Conservation (phyloP, 2,113 vertebrate genomes). For the Crotalus viridis region DNA sequence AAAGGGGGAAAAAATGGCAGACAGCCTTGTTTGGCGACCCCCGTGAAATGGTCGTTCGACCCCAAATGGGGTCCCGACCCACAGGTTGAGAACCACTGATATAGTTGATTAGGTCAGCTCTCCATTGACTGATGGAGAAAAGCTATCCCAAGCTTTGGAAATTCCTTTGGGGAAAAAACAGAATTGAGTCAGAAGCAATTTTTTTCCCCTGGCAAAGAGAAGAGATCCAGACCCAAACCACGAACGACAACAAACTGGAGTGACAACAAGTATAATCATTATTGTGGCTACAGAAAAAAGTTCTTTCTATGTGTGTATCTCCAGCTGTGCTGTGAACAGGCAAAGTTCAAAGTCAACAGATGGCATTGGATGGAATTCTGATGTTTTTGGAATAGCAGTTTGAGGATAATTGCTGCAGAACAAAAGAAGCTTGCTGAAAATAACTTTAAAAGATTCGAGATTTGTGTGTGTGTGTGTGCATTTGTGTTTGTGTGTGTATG, state of each 20-base stretch:
- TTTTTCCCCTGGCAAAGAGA: no score
- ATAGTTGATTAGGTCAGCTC: background rate
- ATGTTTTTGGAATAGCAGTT: background rate
- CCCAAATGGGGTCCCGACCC: no score
- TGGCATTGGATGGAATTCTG: background rate
- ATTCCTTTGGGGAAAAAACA: background rate
- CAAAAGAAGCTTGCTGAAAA: background rate
- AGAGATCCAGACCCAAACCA: background rate
- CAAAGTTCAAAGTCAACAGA: background rate
- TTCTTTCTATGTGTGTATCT: background rate
- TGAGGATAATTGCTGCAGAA: background rate
- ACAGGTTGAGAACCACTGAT: no score
- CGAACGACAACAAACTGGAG: background rate
- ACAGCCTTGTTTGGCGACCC: no score
- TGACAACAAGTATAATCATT: background rate
- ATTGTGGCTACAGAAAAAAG: background rate
- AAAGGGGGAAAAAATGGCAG: no score
- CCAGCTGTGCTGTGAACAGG: background rate
- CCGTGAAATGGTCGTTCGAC: no score
- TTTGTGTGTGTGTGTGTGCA: background rate
- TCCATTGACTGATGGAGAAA: background rate
- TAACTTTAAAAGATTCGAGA: background rate
- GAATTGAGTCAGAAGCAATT: background rate
- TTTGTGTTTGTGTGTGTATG: background rate
- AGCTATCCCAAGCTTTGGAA: background rate